Conservation (phyloP, 2,888 invertebrate genomes). For the Stictocephala bisonia region DNA sequence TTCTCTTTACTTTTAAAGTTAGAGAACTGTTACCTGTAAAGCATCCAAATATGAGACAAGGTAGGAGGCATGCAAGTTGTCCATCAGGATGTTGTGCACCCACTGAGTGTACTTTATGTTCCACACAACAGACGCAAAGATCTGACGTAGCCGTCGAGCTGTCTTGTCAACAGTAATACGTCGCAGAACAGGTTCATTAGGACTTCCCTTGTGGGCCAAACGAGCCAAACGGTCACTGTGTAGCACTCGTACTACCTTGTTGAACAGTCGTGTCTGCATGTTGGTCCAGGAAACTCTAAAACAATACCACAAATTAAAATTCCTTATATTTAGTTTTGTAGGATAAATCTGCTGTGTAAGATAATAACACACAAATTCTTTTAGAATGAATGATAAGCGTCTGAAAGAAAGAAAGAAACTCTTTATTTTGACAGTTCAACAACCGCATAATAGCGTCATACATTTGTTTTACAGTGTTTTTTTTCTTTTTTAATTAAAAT, state of each 20-base stretch:
- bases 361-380: not conserved
- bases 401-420: too few species aligned
- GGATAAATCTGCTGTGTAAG: too few species aligned
- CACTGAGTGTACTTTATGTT: slow-evolving; percentile 79
- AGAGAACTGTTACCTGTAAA: slow-evolving; percentile 80
- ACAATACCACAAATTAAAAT: too few species aligned
- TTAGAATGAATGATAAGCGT: not conserved
- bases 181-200: slow-evolving; percentile 76
- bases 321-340: too few species aligned
- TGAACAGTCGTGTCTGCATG: slow-evolving; percentile 74
- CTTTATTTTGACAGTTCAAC: too few species aligned
- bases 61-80: slow-evolving; percentile 70
- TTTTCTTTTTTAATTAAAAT: too few species aligned
- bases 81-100: slow-evolving; percentile 79
- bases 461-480: too few species aligned
- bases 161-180: slow-evolving; percentile 78
- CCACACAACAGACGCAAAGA: slow-evolving; percentile 76
- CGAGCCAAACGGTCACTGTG: slow-evolving; percentile 75
- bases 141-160: slow-evolving; percentile 71
- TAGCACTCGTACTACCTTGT: slow-evolving; percentile 73
- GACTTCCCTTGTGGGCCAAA: slow-evolving; percentile 70
- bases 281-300: slow-evolving; percentile 73
- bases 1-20: too few species aligned
- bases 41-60: slow-evolving; percentile 81
- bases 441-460: too few species aligned